phyloP scores from a whole-genome alignment of 2,888 invertebrate species.

The Coenonympha arcania region DNA sequence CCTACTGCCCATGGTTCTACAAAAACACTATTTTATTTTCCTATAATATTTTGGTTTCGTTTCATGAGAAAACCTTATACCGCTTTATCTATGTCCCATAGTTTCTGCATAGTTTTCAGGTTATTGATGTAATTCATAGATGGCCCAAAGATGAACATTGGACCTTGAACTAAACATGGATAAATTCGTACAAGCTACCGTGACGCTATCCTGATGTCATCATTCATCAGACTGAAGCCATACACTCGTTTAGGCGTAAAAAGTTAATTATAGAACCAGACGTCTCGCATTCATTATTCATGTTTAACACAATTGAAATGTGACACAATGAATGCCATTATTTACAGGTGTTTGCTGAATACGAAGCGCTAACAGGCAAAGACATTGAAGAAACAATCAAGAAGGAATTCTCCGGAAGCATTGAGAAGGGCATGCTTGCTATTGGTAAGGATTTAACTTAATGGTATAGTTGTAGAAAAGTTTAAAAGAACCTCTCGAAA shows the following conservation, averaged over 20 bases:
- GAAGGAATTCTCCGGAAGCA: constrained; percentile 89
- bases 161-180: not conserved
- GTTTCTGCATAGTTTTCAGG: too few relatives aligned
- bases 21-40: too few relatives aligned
- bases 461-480: not conserved
- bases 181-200: not conserved
- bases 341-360: constrained; percentile 85
- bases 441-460: constrained; percentile 78
- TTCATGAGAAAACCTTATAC: too few relatives aligned
- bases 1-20: too few relatives aligned
- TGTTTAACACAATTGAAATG: constrained; percentile 14
- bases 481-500: not conserved
- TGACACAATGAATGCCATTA: constrained; percentile 15
- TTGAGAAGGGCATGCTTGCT: constrained; percentile 89
- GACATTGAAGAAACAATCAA: constrained; percentile 89
- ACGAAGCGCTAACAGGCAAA: constrained; percentile 84
- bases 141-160: not conserved
- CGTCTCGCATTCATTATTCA: constrained; percentile 32
- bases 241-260: constrained; percentile 21
- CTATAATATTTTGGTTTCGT: too few relatives aligned
- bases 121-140: not conserved
- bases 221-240: constrained; percentile 1
- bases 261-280: constrained; percentile 19
- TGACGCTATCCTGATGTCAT: not conserved
- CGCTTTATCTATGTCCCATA: too few relatives aligned